Percentiles rank a stretch among this genome's conserved stretches.
phyloP scores from a whole-genome alignment of 2,888 invertebrate species.

The Pristionchus fissidentatus region DNA sequence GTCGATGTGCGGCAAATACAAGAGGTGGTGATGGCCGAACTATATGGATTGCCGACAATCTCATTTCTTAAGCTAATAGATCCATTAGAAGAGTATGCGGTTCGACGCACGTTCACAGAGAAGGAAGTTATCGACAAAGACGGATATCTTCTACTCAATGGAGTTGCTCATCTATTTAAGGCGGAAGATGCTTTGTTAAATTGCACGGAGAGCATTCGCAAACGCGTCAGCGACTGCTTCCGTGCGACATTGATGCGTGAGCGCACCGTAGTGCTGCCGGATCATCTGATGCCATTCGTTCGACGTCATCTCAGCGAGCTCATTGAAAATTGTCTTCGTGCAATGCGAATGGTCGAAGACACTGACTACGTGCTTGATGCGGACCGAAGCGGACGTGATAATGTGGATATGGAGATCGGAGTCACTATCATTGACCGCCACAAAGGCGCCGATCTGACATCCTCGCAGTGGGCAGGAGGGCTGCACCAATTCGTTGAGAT shows the following conservation, averaged over 20 bases:
- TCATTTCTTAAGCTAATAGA: no score
- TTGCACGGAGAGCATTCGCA: background rate
- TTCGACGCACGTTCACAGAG: no score
- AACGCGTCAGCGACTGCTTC: no score
- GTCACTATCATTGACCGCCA: conserved; percentile 51
- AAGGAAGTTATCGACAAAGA: conserved; percentile 12
- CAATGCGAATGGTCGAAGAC: background rate
- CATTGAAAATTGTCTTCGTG: conserved; percentile 2
- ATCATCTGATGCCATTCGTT: conserved; percentile 54
- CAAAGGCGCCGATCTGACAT: conserved; percentile 76
- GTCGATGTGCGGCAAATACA: no score
- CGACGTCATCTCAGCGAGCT: background rate
- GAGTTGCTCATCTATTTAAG: background rate
- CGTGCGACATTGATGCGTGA: no score
- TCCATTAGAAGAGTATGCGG: no score
- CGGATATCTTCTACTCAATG: background rate
- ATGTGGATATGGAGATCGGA: background rate
- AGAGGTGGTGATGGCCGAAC: no score
- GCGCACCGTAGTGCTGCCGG: conserved; percentile 75
- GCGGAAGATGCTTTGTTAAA: background rate
- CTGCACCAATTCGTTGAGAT: conserved; percentile 68
- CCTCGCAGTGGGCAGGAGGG: conserved; percentile 76
- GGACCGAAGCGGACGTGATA: conserved; percentile 9
- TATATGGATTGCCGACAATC: no score
- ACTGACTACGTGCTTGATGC: conserved; percentile 53